Evolutionary conservation across 2,797 vertebrate genomes (phyloP).

Genomic region (Acanthis flammea): DNA sequence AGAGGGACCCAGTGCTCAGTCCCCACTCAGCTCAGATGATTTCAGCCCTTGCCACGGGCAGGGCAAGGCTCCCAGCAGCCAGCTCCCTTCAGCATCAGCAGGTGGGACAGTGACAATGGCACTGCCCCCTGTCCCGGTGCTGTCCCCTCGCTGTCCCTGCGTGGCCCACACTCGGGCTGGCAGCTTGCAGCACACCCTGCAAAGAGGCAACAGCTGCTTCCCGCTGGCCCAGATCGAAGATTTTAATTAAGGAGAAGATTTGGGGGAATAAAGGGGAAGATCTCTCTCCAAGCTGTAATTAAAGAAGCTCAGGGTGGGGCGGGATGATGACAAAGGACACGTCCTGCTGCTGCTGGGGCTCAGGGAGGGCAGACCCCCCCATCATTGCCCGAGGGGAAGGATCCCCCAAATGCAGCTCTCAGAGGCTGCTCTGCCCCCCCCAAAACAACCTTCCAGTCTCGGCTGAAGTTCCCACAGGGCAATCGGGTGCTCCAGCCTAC

Average conservation of each 20-base stretch:
- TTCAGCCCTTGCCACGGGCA: neutral
- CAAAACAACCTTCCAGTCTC: neutral
- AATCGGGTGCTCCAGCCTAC: neutral
- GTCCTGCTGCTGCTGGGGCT: neutral
- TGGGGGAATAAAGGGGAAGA: slow-evolving; percentile 42
- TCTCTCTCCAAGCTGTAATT: slow-evolving; percentile 38
- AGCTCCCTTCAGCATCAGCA: neutral
- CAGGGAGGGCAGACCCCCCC: neutral
- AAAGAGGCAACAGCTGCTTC: slow-evolving; percentile 56
- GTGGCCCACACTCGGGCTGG: neutral
- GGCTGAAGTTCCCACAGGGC: neutral
- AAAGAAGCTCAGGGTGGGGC: neutral
- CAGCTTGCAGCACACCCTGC: neutral
- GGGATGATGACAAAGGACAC: neutral
- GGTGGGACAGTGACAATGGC: neutral
- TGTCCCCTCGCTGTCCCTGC: neutral
- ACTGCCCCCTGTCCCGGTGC: neutral
- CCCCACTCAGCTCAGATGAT: neutral
- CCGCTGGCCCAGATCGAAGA: neutral
- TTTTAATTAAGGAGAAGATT: slow-evolving; percentile 65
- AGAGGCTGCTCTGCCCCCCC: no score
- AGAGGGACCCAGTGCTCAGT: rapidly evolving
- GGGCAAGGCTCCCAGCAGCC: neutral
- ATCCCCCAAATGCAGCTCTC: neutral
- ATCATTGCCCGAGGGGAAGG: rapidly evolving